A percentile compares a stretch with the other conserved stretches of the same genome.
Evolutionary conservation across 2,888 invertebrate species (phyloP).

Genomic region (Chaetogeoica ovagalla): DNA sequence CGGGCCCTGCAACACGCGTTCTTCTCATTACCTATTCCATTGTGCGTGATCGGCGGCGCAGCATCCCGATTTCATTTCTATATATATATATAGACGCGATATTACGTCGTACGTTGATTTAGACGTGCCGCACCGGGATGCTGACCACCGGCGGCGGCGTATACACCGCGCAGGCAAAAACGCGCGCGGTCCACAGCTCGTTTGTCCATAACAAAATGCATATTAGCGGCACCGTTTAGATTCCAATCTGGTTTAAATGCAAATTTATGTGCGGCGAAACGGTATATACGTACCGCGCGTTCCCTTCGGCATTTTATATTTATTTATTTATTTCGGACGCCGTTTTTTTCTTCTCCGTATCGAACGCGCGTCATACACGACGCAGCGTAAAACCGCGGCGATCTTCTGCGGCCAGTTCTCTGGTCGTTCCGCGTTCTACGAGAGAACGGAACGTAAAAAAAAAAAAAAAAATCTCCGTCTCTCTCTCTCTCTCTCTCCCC

Average conservation of each 20-base stretch:
- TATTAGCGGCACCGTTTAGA: conserved; percentile 36
- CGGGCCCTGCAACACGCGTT: too few relatives aligned
- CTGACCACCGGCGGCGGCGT: too few relatives aligned
- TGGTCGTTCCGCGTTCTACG: too few relatives aligned
- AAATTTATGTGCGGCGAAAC: conserved; percentile 45
- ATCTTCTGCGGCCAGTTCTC: background rate
- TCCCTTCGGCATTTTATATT: too few relatives aligned
- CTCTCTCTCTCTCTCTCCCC: background rate
- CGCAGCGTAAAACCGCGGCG: background rate
- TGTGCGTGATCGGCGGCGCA: too few relatives aligned
- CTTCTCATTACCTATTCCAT: too few relatives aligned
- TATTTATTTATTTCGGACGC: background rate
- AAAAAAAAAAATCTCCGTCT: background rate
- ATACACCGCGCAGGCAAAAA: background rate
- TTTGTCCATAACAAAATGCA: conserved; percentile 50
- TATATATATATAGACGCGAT: too few relatives aligned
- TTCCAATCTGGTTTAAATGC: conserved; percentile 51
- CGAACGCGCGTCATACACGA: conserved; percentile 5
- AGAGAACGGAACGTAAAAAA: background rate
- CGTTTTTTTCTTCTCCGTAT: background rate
- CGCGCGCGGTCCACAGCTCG: background rate
- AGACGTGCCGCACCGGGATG: conserved; percentile 45
- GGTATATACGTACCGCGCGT: background rate
- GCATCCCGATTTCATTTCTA: too few relatives aligned
- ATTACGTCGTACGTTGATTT: conserved; percentile 12